Base-by-base conservation (phyloP, 2,888 invertebrate genomes). In the Agonopterix alstromeriana region DNA sequence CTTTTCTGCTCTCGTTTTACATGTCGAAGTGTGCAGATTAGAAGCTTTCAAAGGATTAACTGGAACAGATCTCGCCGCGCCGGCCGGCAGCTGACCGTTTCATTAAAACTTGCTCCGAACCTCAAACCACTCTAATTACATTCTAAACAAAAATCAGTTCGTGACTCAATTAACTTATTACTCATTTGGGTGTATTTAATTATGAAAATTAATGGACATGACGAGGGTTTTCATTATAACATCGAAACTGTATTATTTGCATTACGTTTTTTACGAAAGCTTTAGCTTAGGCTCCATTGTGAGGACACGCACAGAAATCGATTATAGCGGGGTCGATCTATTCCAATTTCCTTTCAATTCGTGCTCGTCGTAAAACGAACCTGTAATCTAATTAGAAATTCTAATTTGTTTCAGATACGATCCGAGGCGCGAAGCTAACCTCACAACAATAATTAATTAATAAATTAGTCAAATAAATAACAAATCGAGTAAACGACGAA, bases 331-430 rank as follows among this genome's bases (percentile, higher is more conserved):
- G 68, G 55, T 67, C 69, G 67, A 67, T 68, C 67, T 58, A 65
- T 64, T 60, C 62, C 70, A 66, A 70, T 70, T 74, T 65, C 59
- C 64, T 60, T 58, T 63, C 57, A 54, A 63, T 62, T 58, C 62
- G 65, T 61, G 52, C 57, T 55, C 58, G 50, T 60, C 55, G 55
- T 51, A 44, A 54, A 60, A 60, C 53, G 49, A 48, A 43, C 45
- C 54, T 46, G 44, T 54, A 50, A 60, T 63, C 66, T 73, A 70
- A 76, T 73, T 67, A 63, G 56, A 53, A 58, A 57, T 65, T 68
- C 67, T 72, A 62, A 65, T 77, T 82, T 85, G 85, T 87, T 86
- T 65, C 87, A 87, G 87, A 81, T 77, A 63, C 63, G 27, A 27
- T 56, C 58, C 63, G 56, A 68, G 73, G 70, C 70, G 66, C 61